Base-by-base conservation (phyloP, 1,140 invertebrate genomes). In the Zelostemma sp. region DNA sequence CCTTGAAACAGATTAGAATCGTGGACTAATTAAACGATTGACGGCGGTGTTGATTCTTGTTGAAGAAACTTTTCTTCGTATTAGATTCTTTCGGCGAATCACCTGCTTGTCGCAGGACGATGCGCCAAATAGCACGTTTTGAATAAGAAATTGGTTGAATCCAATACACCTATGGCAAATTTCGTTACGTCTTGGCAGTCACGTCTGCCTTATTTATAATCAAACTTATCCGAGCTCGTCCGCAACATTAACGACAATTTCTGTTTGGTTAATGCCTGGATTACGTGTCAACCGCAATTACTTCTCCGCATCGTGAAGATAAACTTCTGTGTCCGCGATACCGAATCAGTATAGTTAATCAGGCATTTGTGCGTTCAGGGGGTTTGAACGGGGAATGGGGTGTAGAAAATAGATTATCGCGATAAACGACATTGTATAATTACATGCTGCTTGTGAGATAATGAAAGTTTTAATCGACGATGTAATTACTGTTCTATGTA, bases 391-490 rank as follows among this genome's bases (percentile, higher is more conserved):
- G 53, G 65, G 61, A 70, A 70, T 70, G 61, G 61, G 65, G 54
- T 71, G 62, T 71, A 65, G 62, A 66, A 71, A 43, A 54, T 61
- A 62, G 57, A 66, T 71, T 66, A 71, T 71, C 17, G 45, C 54
- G 63, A 71, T 71, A 66, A 71, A 62, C 58, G 62, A 51, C 50
- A 56, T 55, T 63, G 63, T 54, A 71, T 71, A 71, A 71, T 71
- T 71, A 71, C 62, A 48, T 54, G 65, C 53, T 57, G 12, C 43
- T 62, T 45, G 58, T 49, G 47, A 38, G 62, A 59, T 71, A 71
- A 71, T 71, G 68, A 66, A 71, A 71, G 68, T 71, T 71, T 71
- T 71, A 71, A 71, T 71, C 62, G 62, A 71, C 62, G 58, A 21
- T 47, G 54, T 71, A 65, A 71, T 66, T 71, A 71, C 68, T 56